Evolutionary conservation across 1,140 invertebrate species (phyloP).

Genomic region (Lordiphosa collinella): DNA sequence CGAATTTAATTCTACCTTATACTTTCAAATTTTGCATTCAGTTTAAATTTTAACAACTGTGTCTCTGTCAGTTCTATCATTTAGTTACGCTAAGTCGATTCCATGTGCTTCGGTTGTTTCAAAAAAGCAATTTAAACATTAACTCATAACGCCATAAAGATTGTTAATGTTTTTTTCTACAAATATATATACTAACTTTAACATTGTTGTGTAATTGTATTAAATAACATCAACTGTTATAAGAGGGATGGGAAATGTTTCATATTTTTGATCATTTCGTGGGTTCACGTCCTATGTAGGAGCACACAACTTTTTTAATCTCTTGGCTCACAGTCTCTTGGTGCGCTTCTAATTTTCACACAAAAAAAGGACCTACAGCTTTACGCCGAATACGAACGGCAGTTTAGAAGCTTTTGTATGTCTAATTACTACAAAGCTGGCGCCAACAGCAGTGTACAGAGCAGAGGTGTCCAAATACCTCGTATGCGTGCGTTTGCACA

Average conservation of each 20-base stretch:
- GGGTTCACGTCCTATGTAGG: no score
- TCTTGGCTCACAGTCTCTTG: no score
- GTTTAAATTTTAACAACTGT: slow-evolving; percentile 2
- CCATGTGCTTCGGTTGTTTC: slow-evolving; percentile 59
- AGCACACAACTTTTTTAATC: no score
- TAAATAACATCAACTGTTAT: neutral
- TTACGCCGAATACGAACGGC: no score
- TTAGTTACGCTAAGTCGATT: slow-evolving; percentile 14
- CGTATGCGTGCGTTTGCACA: no score
- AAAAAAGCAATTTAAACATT: slow-evolving; percentile 34
- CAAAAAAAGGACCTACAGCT: no score
- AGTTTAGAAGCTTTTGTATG: no score
- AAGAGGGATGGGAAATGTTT: neutral
- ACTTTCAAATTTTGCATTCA: slow-evolving; percentile 3
- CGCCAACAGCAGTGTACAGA: no score
- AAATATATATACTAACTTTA: slow-evolving; percentile 22
- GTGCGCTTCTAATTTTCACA: no score
- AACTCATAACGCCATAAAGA: slow-evolving; percentile 45
- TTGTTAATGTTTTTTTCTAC: slow-evolving; percentile 60
- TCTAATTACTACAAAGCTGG: no score
- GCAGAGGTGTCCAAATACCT: no score
- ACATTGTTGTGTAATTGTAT: neutral
- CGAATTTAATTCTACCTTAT: slow-evolving; percentile 30
- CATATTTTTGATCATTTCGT: no score
- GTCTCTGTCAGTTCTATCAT: slow-evolving; percentile 17